Evolutionary conservation across 2,113 vertebrate genomes (phyloP).

Genomic region (Hemicordylus capensis): DNA sequence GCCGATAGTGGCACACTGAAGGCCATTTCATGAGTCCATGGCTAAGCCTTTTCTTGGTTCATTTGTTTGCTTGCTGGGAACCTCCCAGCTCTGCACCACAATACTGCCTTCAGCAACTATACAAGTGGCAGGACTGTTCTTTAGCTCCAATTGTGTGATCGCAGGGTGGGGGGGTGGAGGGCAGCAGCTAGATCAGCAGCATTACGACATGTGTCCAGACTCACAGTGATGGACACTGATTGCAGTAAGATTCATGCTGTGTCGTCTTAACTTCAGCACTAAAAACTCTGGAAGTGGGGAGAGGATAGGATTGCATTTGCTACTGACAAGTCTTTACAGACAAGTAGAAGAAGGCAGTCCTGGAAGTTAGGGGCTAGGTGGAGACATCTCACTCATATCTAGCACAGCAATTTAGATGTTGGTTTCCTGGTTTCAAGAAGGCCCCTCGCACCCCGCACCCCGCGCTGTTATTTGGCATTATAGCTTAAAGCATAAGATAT

Average conservation of each 20-base stretch:
- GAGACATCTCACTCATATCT: neutral
- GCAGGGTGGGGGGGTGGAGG: neutral
- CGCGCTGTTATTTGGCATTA: no score
- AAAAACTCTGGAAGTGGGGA: neutral
- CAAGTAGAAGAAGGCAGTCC: neutral
- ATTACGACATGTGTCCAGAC: neutral
- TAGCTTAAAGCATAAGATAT: neutral
- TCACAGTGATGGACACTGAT: neutral
- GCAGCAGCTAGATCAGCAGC: neutral
- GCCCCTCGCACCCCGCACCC: no score
- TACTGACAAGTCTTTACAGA: neutral
- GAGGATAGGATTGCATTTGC: neutral
- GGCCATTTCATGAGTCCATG: neutral
- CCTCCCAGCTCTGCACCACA: neutral
- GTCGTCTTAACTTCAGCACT: neutral
- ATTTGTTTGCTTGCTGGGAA: neutral
- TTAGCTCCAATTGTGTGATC: neutral
- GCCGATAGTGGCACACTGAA: neutral
- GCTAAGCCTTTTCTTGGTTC: neutral
- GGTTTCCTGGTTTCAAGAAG: neutral
- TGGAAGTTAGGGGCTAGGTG: neutral
- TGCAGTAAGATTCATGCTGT: neutral
- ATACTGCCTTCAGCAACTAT: neutral
- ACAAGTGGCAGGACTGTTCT: neutral
- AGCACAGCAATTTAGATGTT: neutral